A percentile compares a stretch with the other conserved stretches of the same genome.
These are phyloP conservation scores for Eriosoma lanigerum DNA, from an alignment of 1,140 invertebrate species.

Conservation along the genomic window DNA sequence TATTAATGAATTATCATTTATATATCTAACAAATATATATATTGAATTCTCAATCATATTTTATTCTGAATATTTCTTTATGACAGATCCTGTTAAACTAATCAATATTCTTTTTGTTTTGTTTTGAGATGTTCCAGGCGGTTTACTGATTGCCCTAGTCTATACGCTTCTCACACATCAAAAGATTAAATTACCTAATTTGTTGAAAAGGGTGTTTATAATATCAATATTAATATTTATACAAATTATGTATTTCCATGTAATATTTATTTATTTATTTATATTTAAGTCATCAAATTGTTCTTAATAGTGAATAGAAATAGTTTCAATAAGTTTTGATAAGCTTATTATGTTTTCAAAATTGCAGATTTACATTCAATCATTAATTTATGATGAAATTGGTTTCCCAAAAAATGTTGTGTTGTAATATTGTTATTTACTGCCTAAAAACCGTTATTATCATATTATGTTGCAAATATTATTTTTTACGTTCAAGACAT, in stretches of 20 bases:
- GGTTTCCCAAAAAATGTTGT: background rate
- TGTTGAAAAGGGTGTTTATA: slow-evolving; percentile 45
- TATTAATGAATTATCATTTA: too few species aligned
- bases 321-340: slow-evolving; percentile 30
- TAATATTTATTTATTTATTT: slow-evolving; percentile 27
- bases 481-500: background rate
- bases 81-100: slow-evolving; percentile 24
- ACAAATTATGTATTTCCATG: slow-evolving; percentile 25
- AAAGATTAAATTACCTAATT: slow-evolving; percentile 46
- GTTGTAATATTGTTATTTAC: too few species aligned
- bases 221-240: slow-evolving; percentile 25
- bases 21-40: too few species aligned
- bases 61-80: slow-evolving; percentile 10
- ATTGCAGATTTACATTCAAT: slow-evolving; percentile 14
- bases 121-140: slow-evolving; percentile 50
- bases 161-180: slow-evolving; percentile 38
- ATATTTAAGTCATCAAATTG: background rate
- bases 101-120: slow-evolving; percentile 44
- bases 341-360: slow-evolving; percentile 31
- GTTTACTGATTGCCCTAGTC: slow-evolving; percentile 41
- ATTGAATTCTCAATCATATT: background rate
- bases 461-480: too few species aligned
- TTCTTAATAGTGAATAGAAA: slow-evolving; percentile 27
- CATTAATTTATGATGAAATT: slow-evolving; percentile 16
- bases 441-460: too few species aligned